Evolutionary conservation across 2,113 vertebrate genomes (phyloP).

Genomic region (Nettapus auritus): DNA sequence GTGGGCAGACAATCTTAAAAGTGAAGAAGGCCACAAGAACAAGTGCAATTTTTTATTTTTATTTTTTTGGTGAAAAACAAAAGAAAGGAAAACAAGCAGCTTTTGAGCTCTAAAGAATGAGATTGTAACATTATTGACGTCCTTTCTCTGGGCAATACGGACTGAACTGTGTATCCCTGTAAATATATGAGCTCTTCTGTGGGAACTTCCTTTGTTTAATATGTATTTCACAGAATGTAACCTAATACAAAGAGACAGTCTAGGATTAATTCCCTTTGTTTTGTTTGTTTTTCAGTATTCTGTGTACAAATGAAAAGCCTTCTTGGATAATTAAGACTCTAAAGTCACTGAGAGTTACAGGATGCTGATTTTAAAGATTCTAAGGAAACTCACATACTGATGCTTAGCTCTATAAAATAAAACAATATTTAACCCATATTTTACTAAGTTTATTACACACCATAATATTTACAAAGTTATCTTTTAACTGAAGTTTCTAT

Average conservation of each 20-base stretch:
- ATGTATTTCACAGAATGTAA: constrained; percentile 68
- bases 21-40: constrained; percentile 88
- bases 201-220: constrained; percentile 34
- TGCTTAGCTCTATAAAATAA: constrained; percentile 76
- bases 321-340: constrained; percentile 58
- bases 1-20: constrained; percentile 79
- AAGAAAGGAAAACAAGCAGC: constrained; percentile 45
- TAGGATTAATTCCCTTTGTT: constrained; percentile 44
- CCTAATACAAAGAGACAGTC: constrained; percentile 40
- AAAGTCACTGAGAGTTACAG: constrained; percentile 41
- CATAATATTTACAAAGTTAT: constrained; percentile 80
- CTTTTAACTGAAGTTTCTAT: constrained; percentile 75
- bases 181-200: constrained; percentile 37
- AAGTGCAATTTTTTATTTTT: constrained; percentile 36
- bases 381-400: constrained; percentile 70
- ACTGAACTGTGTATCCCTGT: constrained; percentile 55
- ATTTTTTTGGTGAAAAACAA: not conserved
- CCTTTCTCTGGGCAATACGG: constrained; percentile 76
- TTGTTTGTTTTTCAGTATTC: constrained; percentile 61
- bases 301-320: constrained; percentile 64
- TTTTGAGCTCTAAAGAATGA: constrained; percentile 66
- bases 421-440: constrained; percentile 77
- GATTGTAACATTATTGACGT: constrained; percentile 61
- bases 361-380: constrained; percentile 51
- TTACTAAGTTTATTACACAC: constrained; percentile 78